Conservation (phyloP, 2,797 vertebrate species). For the Merluccius polli region DNA sequence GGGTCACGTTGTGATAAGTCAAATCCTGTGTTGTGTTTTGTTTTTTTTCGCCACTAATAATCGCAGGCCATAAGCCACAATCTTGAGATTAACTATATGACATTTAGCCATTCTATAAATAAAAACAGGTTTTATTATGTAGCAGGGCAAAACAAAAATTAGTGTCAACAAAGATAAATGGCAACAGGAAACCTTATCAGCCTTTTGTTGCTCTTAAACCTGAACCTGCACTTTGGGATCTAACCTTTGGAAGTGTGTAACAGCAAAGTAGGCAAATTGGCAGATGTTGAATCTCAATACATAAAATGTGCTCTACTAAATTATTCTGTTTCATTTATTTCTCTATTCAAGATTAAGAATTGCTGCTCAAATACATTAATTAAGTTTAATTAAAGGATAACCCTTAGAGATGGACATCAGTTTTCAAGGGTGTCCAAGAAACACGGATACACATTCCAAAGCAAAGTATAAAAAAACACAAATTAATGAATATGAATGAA, state of each 20-base stretch:
- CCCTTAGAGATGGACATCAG: neutral
- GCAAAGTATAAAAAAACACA: no score
- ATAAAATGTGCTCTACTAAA: neutral
- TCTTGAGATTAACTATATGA: slow-evolving; percentile 10
- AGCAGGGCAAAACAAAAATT: neutral
- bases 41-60: slow-evolving; percentile 12
- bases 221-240: neutral
- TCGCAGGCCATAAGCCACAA: slow-evolving; percentile 3
- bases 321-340: neutral
- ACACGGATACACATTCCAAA: no score
- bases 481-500: no score
- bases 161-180: slow-evolving; percentile 16
- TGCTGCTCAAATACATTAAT: neutral
- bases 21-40: slow-evolving; percentile 1
- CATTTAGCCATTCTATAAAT: slow-evolving; percentile 8
- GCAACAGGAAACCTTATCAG: neutral
- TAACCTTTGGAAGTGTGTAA: no score
- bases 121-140: neutral
- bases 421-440: neutral
- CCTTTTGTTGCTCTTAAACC: slow-evolving; percentile 4
- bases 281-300: neutral
- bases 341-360: neutral
- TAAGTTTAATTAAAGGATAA: neutral
- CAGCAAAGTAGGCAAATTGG: no score
- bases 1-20: slow-evolving; percentile 13